Evolutionary conservation across 2,113 vertebrate genomes (phyloP).

Genomic region (Craseonycteris thonglongyai): DNA sequence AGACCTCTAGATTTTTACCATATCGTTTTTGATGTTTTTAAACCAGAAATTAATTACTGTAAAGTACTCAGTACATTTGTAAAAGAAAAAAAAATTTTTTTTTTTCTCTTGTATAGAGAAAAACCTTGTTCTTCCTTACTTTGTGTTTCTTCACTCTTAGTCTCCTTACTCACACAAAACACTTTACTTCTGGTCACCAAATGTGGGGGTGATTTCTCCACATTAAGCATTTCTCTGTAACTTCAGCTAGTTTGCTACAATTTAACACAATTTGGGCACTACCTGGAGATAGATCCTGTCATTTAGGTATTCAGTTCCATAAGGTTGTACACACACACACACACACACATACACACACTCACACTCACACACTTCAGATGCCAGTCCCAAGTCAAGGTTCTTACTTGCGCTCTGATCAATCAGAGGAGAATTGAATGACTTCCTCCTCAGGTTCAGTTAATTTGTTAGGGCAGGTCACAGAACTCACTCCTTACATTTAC

Average conservation of each 20-base stretch:
- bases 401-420: background rate
- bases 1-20: background rate
- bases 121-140: background rate
- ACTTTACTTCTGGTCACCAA: background rate
- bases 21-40: background rate
- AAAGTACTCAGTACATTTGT: background rate
- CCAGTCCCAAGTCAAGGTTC: background rate
- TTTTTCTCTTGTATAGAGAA: background rate
- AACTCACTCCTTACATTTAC: background rate
- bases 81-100: background rate
- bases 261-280: background rate
- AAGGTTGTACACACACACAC: background rate
- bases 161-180: background rate
- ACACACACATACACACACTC: too few relatives aligned
- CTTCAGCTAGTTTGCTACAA: background rate
- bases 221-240: background rate
- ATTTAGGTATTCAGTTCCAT: background rate
- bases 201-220: background rate
- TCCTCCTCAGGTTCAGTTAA: background rate
- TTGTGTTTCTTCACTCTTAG: background rate
- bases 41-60: background rate
- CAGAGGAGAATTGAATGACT: background rate
- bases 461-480: background rate
- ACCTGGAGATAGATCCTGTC: too few relatives aligned
- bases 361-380: background rate